Base-by-base conservation (phyloP, 2,888 invertebrate genomes). In the Hermodice carunculata region DNA sequence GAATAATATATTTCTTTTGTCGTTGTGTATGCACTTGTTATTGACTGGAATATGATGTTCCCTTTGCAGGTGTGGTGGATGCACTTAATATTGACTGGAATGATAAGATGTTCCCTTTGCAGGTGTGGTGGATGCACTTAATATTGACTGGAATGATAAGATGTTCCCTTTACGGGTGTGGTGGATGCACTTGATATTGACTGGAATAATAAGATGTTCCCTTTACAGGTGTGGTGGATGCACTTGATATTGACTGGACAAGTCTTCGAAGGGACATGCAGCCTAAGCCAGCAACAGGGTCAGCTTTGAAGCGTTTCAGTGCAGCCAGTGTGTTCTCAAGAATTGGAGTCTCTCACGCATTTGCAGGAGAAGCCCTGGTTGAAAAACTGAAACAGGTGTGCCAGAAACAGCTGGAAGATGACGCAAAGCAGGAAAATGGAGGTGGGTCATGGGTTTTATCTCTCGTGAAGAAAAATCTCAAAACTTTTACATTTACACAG, bases 111-210 rank as follows among this genome's bases (percentile, higher is more conserved):
- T n/a, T n/a, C n/a, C n/a, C n/a, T n/a, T 54, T 54, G 2, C 87
- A 87, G 91, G 92, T 37, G 90, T 95, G 68, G 94, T 94, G 4
- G 95, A 96, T 86, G 94, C 94, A n/a, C 87, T 96, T 31, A 95
- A 95, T n/a, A 95, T 96, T 1, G 95, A 96, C 86, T 96, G 96
- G 96, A n/a, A n/a, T n/a, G n/a, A n/a, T n/a, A n/a, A n/a, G n/a
- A n/a, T n/a, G n/a, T n/a, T n/a, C n/a, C n/a, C n/a, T n/a, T 54
- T 54, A 1, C 87, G 87, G 91, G 92, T 37, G 90, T 95, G 68
- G 94, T 94, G 4, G 95, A 96, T 86, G 94, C 94, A n/a, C 87
- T 96, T 31, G 95, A 95, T n/a, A 95, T 96, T 1, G 95, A 96
- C 86, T 96, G 96, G 96, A n/a, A n/a, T n/a, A n/a, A n/a, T n/a